Conservation (phyloP, 2,797 vertebrate species). For the Tinamus major region DNA sequence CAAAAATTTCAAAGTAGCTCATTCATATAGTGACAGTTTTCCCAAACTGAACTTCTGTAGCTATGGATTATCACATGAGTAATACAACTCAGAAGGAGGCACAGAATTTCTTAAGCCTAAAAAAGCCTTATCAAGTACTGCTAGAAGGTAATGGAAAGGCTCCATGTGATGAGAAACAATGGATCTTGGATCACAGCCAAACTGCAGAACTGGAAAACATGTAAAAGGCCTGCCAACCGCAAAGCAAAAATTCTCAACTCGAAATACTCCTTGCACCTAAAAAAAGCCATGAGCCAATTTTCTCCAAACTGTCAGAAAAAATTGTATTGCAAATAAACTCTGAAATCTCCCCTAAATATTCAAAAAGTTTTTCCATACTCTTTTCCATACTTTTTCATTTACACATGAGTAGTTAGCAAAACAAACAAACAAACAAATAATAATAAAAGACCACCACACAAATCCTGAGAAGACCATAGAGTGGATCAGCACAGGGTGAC, state of each 20-base stretch:
- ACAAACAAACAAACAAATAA: too few species aligned
- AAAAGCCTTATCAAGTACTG: not conserved
- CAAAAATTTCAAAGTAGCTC: not conserved
- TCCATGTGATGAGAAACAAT: not conserved
- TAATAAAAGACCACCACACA: not conserved
- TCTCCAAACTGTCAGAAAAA: not conserved
- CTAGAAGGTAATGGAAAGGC: not conserved
- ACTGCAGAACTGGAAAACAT: not conserved
- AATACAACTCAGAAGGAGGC: not conserved
- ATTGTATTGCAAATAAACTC: not conserved
- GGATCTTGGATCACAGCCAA: not conserved
- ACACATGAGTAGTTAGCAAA: not conserved
- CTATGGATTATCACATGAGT: not conserved
- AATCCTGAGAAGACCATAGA: not conserved
- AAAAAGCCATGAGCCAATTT: not conserved
- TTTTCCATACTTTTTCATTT: too few species aligned
- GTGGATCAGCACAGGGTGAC: not conserved
- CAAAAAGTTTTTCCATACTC: not conserved
- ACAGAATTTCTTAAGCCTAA: not conserved
- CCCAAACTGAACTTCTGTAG: not conserved
- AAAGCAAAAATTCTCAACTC: not conserved
- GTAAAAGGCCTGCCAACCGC: not conserved
- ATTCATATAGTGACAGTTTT: not conserved
- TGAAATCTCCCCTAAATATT: not conserved
- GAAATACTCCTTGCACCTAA: not conserved